Base-by-base conservation (phyloP, 2,797 vertebrate species). In the Coreius guichenoti region DNA sequence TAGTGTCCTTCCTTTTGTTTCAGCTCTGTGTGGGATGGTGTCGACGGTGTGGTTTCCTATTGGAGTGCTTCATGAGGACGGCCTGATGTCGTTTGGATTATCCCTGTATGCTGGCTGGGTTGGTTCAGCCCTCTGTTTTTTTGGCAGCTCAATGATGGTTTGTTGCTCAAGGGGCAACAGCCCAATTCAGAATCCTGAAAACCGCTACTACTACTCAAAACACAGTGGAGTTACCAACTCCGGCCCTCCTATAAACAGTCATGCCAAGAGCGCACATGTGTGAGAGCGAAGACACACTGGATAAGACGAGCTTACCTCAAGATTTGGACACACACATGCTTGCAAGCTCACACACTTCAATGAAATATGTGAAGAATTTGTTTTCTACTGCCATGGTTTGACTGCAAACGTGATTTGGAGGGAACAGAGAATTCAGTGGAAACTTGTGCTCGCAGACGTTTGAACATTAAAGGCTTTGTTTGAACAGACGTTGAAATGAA, bases 31-130 rank as follows among this genome's bases (percentile, higher is more conserved):
- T 0, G 96, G 96, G 1, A 90, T 96, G 0, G 93, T 98, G 0
- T 96, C 98, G 0, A 99, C 98, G 0, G 92, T 98, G 86, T 99
- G 98, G 98, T 99, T 99, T 89, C 98, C 98, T 0, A 93, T 99
- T 4, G 97, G 97, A 0, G 94, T 95, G 3, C 94, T 98, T 90
- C 93, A 92, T 0, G 93, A 94, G 61, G 96, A 97, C 74, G 94
- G 95, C 78, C 96, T 99, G 79, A 96, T 98, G 96, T 97, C 97
- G 5, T 99, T 99, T 0, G 98, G 98, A 81, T 97, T 97, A 92
- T 99, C 98, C 0, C 93, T 99, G 54, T 99, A 98, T 73, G 94
- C 96, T 0, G 98, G 98, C 92, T 99, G 98, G 98, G 95, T 98
- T 0, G 97, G 97, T 26, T 93, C 96, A 0, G 95, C 92, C 5